Base-by-base conservation (phyloP, 2,113 vertebrate genomes). In the Ochotona curzoniae region DNA sequence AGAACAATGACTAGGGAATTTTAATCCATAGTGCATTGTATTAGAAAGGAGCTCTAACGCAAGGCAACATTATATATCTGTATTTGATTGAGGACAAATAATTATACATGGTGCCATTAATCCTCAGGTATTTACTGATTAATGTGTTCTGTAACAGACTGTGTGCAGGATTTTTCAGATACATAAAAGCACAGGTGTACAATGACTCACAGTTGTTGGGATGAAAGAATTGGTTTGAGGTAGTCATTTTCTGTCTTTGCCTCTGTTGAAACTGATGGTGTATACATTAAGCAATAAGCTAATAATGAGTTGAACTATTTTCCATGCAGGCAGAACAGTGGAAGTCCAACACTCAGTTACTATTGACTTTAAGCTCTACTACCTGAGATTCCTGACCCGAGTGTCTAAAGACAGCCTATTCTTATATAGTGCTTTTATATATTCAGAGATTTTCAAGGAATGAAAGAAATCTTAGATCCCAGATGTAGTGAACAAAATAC, bases 401-500 rank as follows among this genome's bases (percentile, higher is more conserved):
- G 47, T 51, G n/a, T n/a, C 75, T 13, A 44, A 11, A 60, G 23
- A 44, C 63, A 57, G 32, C 38, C 5, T 69, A 5, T 1, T 82
- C 47, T 35, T 51, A 38, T 21, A 30, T 21, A 63, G 11, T 44
- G 5, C 28, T 82, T 4, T 47, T 67, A 6, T 2, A 38, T 25
- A 21, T 80, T 86, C 28, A 85, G 57, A 32, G n/a, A 63, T 51
- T 76, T 49, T 10, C 20, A 70, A 76, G 49, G 8, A 9, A 35
- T n/a, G 17, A 38, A 80, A 28, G 83, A 12, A 80, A 51, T 64
- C 69, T 83, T 69, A 61, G 61, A 71, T 80, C 60, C 75, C 80
- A 91, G 35, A 67, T 51, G 63, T 49, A 63, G 44, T 75, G 32
- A 83, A 94, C 71, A 89, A 92, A 93, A 93, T 21, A 64, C 28